These are phyloP conservation scores for Coptodon bakossiorum DNA, from an alignment of 2,113 vertebrate species.

Conservation along the genomic window DNA sequence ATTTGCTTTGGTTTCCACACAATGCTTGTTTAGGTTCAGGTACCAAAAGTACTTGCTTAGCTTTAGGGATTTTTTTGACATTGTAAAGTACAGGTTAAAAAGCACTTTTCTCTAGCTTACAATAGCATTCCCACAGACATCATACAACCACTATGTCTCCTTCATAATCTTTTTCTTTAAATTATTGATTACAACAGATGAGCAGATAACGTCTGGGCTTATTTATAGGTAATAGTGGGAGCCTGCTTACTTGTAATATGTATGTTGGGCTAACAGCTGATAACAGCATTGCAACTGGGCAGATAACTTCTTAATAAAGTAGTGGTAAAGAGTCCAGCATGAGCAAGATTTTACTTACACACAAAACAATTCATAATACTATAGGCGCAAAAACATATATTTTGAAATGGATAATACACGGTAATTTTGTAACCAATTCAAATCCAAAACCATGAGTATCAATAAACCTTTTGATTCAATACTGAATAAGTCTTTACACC, in stretches of 20 bases:
- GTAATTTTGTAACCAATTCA: not conserved
- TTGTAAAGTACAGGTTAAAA: not conserved
- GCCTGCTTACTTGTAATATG: not conserved
- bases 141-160: not conserved
- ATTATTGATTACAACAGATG: not conserved
- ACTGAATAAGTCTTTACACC: not conserved
- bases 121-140: not conserved
- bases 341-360: not conserved
- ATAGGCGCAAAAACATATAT: not conserved
- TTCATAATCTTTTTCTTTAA: not conserved
- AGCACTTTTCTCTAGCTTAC: not conserved
- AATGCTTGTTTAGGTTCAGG: not conserved
- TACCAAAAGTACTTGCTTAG: not conserved
- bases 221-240: not conserved
- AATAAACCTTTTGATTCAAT: not conserved
- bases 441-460: slow-evolving; percentile 3
- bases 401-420: not conserved
- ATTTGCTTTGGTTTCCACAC: not conserved
- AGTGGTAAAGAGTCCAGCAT: not conserved
- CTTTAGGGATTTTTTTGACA: not conserved
- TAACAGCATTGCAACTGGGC: not conserved
- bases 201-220: not conserved
- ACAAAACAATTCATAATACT: not conserved
- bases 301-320: not conserved
- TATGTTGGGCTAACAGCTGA: not conserved